Percentiles rank a stretch among this genome's conserved stretches.
Evolutionary conservation across 2,797 vertebrate species (phyloP).

Genomic region (Fringilla coelebs): DNA sequence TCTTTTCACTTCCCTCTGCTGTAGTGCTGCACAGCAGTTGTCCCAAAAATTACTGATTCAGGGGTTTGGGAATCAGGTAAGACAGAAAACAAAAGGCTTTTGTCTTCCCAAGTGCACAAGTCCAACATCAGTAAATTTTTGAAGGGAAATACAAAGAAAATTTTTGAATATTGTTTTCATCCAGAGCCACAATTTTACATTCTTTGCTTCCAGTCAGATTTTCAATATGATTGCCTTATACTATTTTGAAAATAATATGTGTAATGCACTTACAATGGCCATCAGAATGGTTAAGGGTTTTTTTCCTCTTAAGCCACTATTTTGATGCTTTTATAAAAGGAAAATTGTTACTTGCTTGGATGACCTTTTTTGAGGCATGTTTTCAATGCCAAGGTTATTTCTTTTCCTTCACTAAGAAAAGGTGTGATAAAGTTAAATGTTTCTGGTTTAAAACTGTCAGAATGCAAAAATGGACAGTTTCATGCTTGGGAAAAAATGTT

Average conservation of each 20-base stretch:
- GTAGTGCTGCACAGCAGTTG: neutral
- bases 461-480: neutral
- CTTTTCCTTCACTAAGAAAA: neutral
- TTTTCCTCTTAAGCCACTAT: neutral
- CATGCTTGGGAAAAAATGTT: neutral
- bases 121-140: neutral
- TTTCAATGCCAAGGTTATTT: conserved; percentile 8
- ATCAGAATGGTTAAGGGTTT: neutral
- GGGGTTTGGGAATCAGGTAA: neutral
- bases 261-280: neutral
- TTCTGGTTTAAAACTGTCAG: neutral
- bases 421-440: neutral
- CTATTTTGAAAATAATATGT: neutral
- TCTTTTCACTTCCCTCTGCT: neutral
- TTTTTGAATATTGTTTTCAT: neutral
- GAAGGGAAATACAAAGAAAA: neutral
- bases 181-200: neutral
- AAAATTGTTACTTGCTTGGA: neutral
- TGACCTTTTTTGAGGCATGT: neutral
- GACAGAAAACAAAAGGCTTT: neutral
- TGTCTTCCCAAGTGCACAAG: neutral
- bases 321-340: neutral
- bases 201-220: neutral
- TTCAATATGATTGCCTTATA: neutral
- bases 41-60: neutral